A percentile compares a stretch with the other conserved stretches of the same genome.
These are phyloP conservation scores for Geococcyx californianus DNA, from an alignment of 2,113 vertebrate species.

Conservation along the genomic window DNA sequence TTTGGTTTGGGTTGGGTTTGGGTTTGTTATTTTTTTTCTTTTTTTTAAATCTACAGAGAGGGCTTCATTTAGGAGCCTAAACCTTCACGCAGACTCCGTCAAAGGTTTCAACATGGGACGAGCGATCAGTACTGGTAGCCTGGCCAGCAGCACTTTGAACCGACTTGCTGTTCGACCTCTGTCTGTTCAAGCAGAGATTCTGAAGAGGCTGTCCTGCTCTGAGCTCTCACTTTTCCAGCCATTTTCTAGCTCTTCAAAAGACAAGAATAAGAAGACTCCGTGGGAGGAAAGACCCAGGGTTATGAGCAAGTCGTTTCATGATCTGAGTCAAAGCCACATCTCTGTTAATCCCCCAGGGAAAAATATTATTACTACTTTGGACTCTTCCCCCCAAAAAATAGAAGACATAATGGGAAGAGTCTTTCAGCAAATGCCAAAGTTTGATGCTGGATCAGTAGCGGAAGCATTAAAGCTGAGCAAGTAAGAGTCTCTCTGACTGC, in stretches of 20 bases:
- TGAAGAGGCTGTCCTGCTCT: constrained; percentile 93
- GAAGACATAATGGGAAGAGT: constrained; percentile 77
- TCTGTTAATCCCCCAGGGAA: constrained; percentile 79
- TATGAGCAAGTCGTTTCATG: constrained; percentile 94
- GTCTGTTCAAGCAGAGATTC: constrained; percentile 84
- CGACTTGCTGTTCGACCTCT: constrained; percentile 76
- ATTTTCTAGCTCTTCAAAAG: constrained; percentile 70
- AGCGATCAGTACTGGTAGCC: constrained; percentile 83
- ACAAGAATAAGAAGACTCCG: constrained; percentile 76
- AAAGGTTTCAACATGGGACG: constrained; percentile 78
- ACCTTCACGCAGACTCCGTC: constrained; percentile 81
- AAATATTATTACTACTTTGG: constrained; percentile 62
- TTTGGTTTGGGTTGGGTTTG: no score
- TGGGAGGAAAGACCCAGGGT: constrained; percentile 86
- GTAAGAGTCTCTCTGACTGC: constrained; percentile 78
- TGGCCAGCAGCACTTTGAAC: constrained; percentile 85
- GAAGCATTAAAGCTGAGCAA: constrained; percentile 79
- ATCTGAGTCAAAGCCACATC: constrained; percentile 89
- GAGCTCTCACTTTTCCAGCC: constrained; percentile 90
- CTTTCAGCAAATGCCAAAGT: constrained; percentile 81
- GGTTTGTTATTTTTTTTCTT: neutral
- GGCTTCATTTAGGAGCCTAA: constrained; percentile 86
- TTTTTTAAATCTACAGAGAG: constrained; percentile 79
- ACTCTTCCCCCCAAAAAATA: constrained; percentile 63
- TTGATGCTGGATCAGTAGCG: constrained; percentile 81